Conservation (phyloP, 2,797 vertebrate species). For the Rachycentron canadum region DNA sequence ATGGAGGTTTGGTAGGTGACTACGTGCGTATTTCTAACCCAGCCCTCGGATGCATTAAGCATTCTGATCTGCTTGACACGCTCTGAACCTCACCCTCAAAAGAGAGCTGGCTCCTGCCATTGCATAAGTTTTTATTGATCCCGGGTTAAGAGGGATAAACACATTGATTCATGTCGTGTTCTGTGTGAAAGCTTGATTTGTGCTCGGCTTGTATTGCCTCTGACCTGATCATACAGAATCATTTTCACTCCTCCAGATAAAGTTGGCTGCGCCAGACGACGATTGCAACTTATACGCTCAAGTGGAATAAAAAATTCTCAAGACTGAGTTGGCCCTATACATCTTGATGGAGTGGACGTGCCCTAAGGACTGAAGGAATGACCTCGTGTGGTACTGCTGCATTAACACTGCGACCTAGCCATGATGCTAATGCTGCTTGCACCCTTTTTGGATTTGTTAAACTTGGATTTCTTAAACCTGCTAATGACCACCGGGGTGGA, state of each 20-base stretch:
- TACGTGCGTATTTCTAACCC: conserved; percentile 3
- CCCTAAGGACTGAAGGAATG: too few species aligned
- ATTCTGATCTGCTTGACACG: conserved; percentile 30
- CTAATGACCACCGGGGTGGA: too few species aligned
- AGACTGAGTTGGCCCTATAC: background rate
- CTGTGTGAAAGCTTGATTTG: conserved; percentile 14
- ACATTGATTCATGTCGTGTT: conserved; percentile 33
- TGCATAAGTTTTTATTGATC: conserved; percentile 41
- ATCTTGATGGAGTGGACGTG: background rate
- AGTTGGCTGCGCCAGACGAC: background rate
- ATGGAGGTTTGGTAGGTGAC: conserved; percentile 21
- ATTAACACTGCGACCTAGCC: too few species aligned
- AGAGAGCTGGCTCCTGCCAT: background rate
- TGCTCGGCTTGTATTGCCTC: conserved; percentile 8
- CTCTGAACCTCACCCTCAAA: conserved; percentile 32
- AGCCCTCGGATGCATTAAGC: conserved; percentile 18
- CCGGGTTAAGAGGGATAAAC: conserved; percentile 36
- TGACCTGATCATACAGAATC: conserved; percentile 18
- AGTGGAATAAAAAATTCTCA: background rate
- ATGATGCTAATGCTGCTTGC: too few species aligned
- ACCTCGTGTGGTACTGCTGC: too few species aligned
- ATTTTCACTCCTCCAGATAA: conserved; percentile 3
- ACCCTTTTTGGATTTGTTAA: too few species aligned
- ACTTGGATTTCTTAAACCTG: too few species aligned
- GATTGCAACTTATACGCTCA: background rate